These are phyloP conservation scores for Acestrorhynchus altus DNA, from an alignment of 2,797 vertebrate species.

Conservation along the genomic window DNA sequence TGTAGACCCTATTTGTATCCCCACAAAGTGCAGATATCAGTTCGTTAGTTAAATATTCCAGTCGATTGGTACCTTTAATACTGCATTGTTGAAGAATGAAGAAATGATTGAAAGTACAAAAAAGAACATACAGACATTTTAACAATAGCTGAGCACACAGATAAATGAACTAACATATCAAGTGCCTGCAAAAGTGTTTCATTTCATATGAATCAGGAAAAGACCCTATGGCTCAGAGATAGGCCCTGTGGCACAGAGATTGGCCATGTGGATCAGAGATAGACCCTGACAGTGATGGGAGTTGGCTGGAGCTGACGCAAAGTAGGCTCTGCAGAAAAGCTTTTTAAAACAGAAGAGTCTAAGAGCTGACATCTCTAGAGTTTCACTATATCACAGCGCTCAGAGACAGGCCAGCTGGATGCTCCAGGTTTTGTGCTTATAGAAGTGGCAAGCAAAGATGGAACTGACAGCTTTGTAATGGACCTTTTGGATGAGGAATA, in stretches of 20 bases:
- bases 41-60: too few species aligned
- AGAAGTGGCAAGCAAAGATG: conserved; percentile 22
- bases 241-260: conserved; percentile 34
- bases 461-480: conserved; percentile 12
- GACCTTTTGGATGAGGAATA: conserved; percentile 20
- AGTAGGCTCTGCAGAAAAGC: conserved; percentile 64
- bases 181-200: not conserved
- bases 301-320: conserved; percentile 70
- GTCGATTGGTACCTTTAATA: too few species aligned
- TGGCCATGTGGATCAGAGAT: too few species aligned
- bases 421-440: conserved; percentile 39
- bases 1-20: too few species aligned
- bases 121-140: too few species aligned
- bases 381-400: conserved; percentile 62
- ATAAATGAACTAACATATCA: not conserved
- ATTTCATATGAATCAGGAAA: not conserved
- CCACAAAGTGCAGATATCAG: too few species aligned
- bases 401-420: conserved; percentile 69
- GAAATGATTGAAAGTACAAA: not conserved
- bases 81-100: not conserved
- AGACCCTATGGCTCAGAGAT: not conserved
- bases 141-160: not conserved
- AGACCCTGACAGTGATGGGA: conserved; percentile 64
- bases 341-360: conserved; percentile 62
- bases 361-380: conserved; percentile 69